Evolutionary conservation across 2,888 invertebrate species (phyloP), one percentile per base, ranked within the genome.

Genomic region (Macrophya annulata): DNA sequence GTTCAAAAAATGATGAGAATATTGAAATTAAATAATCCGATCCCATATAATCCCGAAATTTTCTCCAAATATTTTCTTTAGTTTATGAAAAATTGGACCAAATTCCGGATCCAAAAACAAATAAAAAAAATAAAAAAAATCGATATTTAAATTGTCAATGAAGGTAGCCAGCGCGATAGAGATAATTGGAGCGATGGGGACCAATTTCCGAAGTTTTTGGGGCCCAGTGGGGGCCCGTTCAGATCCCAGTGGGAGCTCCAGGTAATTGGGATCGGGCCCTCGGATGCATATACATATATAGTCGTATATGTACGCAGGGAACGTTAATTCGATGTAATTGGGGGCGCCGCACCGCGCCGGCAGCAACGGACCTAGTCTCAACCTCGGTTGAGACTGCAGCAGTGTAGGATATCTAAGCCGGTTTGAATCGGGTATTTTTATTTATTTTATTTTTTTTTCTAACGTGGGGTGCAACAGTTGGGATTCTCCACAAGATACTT

Each of bases 311-410:
- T 48, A 68, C 51, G 48, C 82, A 84, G 84, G 84, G 81, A 84
- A 87, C 86, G 86, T 87, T 88, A 88, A 88, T 87, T 87, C 85
- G 86, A 87, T 85, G 71, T 88, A 88, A 88, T 88, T 88, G 85
- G 86, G 59, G 81, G 84, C 65, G 65, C 72, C 51, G 77, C 55
- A 51, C 62, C 55, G 65, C 55, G 62, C 71, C 55, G 76, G 59
- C 77, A 68, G 71, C 85, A 40, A 45, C 21, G 84, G 76, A 55
- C 43, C 43, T 77, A 55, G 74, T 45, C 45, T 21, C 62, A 81
- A 43, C 17, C 40, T 25, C 25, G 40, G 43, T n/a, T 40, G 45
- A 37, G 43, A 31, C 31, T 31, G 17, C 37, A 68, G 31, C 17
- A 72, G 40, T 51, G 48, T 51, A 74, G 51, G 72, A 74, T 74